These are phyloP conservation scores for Dicerorhinus sumatrensis DNA, from an alignment of 2,113 vertebrate genomes.

Conservation along the genomic window DNA sequence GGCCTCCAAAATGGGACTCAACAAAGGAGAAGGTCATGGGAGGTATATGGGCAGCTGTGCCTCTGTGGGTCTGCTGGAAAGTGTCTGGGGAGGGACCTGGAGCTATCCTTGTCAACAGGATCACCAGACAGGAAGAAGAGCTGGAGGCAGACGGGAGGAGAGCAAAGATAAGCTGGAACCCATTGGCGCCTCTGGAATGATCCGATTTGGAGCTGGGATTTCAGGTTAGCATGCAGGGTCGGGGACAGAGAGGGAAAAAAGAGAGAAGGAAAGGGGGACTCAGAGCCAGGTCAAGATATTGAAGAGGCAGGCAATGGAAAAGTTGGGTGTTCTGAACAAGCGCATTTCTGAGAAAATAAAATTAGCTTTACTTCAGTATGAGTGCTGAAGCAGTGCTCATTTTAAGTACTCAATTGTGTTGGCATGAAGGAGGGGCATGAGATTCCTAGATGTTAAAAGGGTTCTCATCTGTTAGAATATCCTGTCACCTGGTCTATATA, in stretches of 20 bases:
- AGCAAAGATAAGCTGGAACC: background rate
- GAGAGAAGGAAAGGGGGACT: background rate
- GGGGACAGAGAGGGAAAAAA: background rate
- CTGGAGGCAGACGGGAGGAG: background rate
- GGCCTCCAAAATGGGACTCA: background rate
- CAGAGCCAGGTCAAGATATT: background rate
- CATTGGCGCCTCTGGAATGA: rapidly evolving
- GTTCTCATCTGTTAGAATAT: background rate
- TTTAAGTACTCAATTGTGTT: background rate
- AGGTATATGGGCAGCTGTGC: background rate
- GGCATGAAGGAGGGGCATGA: background rate
- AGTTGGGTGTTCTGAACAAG: background rate
- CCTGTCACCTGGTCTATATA: background rate
- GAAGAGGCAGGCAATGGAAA: background rate
- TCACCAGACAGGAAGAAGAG: background rate
- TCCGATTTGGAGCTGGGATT: background rate
- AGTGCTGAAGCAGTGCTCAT: background rate
- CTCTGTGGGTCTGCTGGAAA: rapidly evolving
- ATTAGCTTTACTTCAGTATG: background rate
- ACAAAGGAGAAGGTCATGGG: background rate
- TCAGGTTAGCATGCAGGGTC: background rate
- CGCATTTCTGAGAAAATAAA: background rate
- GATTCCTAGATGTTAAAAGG: background rate
- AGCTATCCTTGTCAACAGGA: background rate
- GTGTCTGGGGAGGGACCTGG: background rate